Percentiles rank a stretch among this genome's conserved stretches.
These are phyloP conservation scores for Myxocyprinus asiaticus DNA, from an alignment of 2,113 vertebrate genomes.

Conservation along the genomic window DNA sequence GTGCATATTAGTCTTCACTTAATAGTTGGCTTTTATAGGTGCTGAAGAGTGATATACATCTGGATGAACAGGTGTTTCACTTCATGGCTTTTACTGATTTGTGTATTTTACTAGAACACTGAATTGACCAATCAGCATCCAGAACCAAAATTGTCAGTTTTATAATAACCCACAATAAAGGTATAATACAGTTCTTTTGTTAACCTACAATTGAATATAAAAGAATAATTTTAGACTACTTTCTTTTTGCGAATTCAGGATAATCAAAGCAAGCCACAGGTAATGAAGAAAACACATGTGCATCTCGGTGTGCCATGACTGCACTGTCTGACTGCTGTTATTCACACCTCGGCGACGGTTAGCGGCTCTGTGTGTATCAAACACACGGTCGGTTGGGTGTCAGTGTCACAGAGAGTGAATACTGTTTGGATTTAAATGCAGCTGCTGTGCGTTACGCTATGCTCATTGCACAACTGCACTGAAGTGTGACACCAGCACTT, in stretches of 20 bases:
- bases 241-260: not conserved
- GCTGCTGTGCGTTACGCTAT: not conserved
- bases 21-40: no score
- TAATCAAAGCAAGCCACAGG: not conserved
- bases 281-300: not conserved
- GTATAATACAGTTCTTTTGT: no score
- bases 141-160: no score
- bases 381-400: not conserved
- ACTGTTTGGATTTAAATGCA: not conserved
- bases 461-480: not conserved
- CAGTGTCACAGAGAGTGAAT: not conserved
- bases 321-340: not conserved
- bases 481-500: not conserved
- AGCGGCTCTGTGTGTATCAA: not conserved
- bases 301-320: not conserved
- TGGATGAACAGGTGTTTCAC: no score
- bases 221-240: no score
- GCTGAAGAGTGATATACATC: no score
- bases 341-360: not conserved
- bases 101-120: no score
- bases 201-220: no score
- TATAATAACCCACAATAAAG: no score
- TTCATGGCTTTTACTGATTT: no score
- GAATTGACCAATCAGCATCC: no score
- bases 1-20: no score